phyloP scores from a whole-genome alignment of 92 coral and sea anemone species.

The Epizoanthus scotinus region DNA sequence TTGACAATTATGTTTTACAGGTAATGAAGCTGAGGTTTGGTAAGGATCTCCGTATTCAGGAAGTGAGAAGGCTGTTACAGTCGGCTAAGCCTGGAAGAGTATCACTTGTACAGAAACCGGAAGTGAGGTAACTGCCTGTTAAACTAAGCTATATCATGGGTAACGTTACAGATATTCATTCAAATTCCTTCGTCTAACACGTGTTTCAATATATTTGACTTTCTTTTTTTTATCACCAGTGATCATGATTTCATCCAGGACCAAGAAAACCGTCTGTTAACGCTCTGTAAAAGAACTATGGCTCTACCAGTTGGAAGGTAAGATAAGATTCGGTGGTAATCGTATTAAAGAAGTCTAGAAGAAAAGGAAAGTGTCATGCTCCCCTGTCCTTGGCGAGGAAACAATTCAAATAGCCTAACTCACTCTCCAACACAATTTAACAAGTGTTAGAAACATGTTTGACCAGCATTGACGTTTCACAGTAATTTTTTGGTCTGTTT shows the following conservation, averaged over 20 bases:
- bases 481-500: conserved; percentile 1
- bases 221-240: conserved; percentile 46
- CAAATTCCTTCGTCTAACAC: neutral
- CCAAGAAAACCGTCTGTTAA: conserved; percentile 79
- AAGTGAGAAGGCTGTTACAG: conserved; percentile 84
- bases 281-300: conserved; percentile 95
- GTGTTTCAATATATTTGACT: too few relatives aligned
- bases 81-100: conserved; percentile 93
- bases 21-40: conserved; percentile 84
- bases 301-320: conserved; percentile 93
- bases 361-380: too few relatives aligned
- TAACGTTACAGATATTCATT: neutral
- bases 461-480: neutral
- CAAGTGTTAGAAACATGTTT: neutral
- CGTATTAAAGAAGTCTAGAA: too few relatives aligned
- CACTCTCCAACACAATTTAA: too few relatives aligned
- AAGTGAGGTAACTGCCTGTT: conserved; percentile 75
- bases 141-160: neutral
- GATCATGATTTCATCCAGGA: conserved; percentile 98
- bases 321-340: neutral
- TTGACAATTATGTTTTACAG: too few relatives aligned
- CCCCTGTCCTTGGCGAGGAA: too few relatives aligned
- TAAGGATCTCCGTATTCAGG: conserved; percentile 89
- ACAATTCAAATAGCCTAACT: too few relatives aligned
- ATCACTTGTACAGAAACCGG: conserved; percentile 88